phyloP scores from a whole-genome alignment of 2,797 vertebrate species.

The Hipposideros larvatus region DNA sequence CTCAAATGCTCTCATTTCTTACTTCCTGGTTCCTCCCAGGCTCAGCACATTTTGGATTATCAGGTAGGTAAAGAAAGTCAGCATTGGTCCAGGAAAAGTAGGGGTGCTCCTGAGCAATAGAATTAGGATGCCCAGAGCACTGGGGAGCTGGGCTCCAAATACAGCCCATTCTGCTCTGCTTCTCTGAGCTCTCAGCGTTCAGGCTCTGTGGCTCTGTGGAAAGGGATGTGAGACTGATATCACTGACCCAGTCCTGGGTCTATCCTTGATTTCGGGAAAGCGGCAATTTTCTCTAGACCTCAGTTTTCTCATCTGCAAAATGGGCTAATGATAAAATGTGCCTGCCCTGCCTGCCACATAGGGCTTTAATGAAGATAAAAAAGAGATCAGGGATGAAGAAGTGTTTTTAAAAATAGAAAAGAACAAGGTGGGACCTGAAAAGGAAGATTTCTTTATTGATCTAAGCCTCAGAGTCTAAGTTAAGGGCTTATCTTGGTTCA shows the following conservation, averaged over 20 bases:
- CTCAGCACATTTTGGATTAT: not conserved
- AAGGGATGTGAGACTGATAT: not conserved
- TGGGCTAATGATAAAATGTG: not conserved
- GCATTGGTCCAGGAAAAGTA: not conserved
- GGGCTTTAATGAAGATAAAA: conserved; percentile 1
- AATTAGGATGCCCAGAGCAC: not conserved
- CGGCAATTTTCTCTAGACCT: not conserved
- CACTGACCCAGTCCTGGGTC: not conserved
- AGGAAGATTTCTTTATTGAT: conserved; percentile 41
- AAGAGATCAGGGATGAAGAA: not conserved
- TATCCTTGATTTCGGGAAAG: not conserved
- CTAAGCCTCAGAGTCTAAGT: not conserved
- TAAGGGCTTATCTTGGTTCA: not conserved
- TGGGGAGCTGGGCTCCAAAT: not conserved
- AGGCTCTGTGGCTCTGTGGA: not conserved
- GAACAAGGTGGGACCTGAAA: not conserved
- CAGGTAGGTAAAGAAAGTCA: not conserved
- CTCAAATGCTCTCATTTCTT: conserved; percentile 34
- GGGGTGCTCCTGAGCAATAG: not conserved
- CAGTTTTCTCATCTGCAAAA: conserved; percentile 42
- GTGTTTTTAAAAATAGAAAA: conserved; percentile 44
- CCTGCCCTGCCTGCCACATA: not conserved
- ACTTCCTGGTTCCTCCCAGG: conserved; percentile 43
- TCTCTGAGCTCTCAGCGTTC: not conserved
- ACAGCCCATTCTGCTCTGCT: not conserved